Percentiles rank a stretch among this genome's conserved stretches.
phyloP scores from a whole-genome alignment of 1,140 invertebrate species.

The Eriocheir sinensis region DNA sequence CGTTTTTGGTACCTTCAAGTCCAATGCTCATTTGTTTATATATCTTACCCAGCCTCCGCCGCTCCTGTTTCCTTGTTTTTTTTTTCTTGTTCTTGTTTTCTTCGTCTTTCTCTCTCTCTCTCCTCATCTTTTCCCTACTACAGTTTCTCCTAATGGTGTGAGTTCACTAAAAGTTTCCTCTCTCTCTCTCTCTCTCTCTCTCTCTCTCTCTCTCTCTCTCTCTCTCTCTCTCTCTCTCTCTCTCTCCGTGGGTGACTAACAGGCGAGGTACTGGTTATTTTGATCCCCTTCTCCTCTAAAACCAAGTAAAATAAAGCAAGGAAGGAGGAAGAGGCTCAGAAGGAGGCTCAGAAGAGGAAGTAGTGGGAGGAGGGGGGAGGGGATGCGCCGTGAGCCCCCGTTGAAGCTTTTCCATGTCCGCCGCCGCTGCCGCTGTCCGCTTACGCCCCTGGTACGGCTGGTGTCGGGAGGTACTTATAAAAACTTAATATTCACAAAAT shows the following conservation, averaged over 20 bases:
- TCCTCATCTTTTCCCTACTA: not conserved
- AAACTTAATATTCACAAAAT: constrained; percentile 78
- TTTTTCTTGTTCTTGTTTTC: not conserved
- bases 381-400: too few species aligned
- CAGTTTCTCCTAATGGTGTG: not conserved
- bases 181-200: too few species aligned
- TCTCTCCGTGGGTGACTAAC: too few species aligned
- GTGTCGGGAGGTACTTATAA: constrained; percentile 76
- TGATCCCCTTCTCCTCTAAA: too few species aligned
- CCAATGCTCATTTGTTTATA: not conserved
- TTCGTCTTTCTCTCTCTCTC: not conserved
- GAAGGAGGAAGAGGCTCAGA: not conserved
- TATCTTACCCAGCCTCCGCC: not conserved
- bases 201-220: constrained; percentile 36
- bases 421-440: constrained; percentile 62
- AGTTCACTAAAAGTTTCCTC: not conserved
- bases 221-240: constrained; percentile 43
- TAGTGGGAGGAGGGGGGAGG: too few species aligned
- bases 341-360: not conserved
- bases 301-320: too few species aligned
- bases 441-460: constrained; percentile 58
- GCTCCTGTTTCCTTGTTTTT: not conserved
- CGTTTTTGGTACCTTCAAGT: not conserved
- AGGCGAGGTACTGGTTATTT: too few species aligned
- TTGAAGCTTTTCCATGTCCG: not conserved